phyloP scores from a whole-genome alignment of 2,797 vertebrate genomes.

The Cuniculus paca region DNA sequence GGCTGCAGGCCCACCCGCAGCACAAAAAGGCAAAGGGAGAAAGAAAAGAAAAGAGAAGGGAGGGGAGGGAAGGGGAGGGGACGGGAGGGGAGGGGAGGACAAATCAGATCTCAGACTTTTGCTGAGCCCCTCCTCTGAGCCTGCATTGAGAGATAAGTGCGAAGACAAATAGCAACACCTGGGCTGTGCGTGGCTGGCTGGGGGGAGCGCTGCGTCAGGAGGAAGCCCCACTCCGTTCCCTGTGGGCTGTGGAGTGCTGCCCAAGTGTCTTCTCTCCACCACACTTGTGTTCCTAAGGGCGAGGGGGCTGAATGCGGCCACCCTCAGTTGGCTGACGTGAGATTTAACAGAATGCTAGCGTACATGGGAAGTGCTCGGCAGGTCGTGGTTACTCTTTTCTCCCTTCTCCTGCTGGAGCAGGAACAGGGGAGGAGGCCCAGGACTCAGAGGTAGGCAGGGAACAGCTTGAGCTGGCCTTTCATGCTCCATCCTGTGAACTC shows the following conservation, averaged over 20 bases:
- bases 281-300: neutral
- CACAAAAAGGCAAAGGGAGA: neutral
- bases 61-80: no score
- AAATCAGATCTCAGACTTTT: neutral
- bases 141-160: neutral
- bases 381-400: no score
- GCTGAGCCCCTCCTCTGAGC: neutral
- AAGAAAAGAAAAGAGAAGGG: neutral
- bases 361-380: neutral
- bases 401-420: neutral
- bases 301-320: neutral
- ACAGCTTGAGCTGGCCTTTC: neutral
- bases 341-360: neutral
- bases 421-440: neutral
- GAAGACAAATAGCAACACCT: neutral
- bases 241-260: neutral
- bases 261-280: neutral
- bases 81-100: no score
- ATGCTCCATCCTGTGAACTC: neutral
- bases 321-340: neutral
- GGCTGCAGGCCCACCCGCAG: neutral
- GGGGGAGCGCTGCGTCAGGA: neutral
- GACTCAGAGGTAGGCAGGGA: neutral
- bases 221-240: neutral
- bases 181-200: neutral